Base-by-base conservation (phyloP, 2,888 invertebrate genomes). In the Hirtodrosophila trivittata region DNA sequence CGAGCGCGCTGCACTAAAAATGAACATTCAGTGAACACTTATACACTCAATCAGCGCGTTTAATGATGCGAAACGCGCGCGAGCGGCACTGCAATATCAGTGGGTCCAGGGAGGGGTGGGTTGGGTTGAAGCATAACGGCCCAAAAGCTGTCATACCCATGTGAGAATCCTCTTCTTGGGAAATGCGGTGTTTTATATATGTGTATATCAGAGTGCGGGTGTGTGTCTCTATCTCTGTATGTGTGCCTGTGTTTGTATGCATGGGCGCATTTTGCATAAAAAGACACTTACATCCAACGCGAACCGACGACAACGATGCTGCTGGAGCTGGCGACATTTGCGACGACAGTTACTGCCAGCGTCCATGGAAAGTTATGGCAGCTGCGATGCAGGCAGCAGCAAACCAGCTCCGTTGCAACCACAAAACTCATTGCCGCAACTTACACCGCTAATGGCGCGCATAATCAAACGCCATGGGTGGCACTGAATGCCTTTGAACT, bases 391-490 rank as follows among this genome's bases (percentile, higher is more conserved):
- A 60, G 42, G 28, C 51, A 39, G 39, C 42, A 21, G 33, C 16
- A 26, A 9, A 37, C 21, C 13, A 35, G 60, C 60, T 50, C 8
- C 52, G 76, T 55, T 60, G 57, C 56, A 78, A 63, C 82, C 80
- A 56, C 87, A 80, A 86, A 86, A 85, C 87, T 83, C 83, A 85
- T 87, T 87, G 86, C 86, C 75, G 77, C 83, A 87, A 87, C 83
- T 84, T 85, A 81, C 83, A 80, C 85, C 80, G 80, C 83, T 87
- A 87, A 87, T 88, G 86, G 85, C 69, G 83, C 83, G 73, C 88
- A 87, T 88, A 88, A 86, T 88, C 86, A 88, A 87, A 87, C 85
- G 78, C 74, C 71, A 70, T 80, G 86, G 84, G 75, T 81, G 86
- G 84, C 76, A 52, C 56, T 60, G 63, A 55, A 73, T 84, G 84